Base-by-base conservation (phyloP, 2,797 vertebrate genomes). In the Podarcis lilfordi region DNA sequence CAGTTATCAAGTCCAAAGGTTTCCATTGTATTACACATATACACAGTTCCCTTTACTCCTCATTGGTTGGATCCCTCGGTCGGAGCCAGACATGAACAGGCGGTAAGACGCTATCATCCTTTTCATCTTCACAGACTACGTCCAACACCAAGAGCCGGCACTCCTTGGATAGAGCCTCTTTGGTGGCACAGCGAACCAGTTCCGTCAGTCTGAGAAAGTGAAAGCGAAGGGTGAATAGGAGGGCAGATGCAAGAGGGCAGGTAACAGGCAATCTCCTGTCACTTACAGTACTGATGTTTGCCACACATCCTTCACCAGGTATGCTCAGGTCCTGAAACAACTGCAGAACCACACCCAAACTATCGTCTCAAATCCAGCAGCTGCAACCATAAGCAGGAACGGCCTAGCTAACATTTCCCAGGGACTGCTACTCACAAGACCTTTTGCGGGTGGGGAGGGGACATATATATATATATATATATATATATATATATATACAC, bases 201-300 rank as follows among this genome's bases (percentile, higher is more conserved):
- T 97, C 95, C 4, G 96, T 98, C 93, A 99, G 96, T 61, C 98
- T 99, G 94, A 32, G 82, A 79, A 90, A 88, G 25, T 72, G 50
- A 87, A 76, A 66, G 61, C 13, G 35, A 78, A 64, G 15, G 25
- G 32, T 43, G 25, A 85, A 29, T 55, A 11, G 37, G 25, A 23
- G 43, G 32, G 77, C 81, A 17, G 55, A 75, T 23, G n/a, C 29
- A 9, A 85, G 25, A 59, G 81, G 17, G 10, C 61, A n/a, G 19
- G 9, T 32, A 25, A 35, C 64, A 43, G 66, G 29, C 5, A n/a
- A 59, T 29, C 68, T 3, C 32, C 45, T 68, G 84, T 55, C 71
- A 23, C 43, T 45, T 55, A 40, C 32, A 23, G 19, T 55, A 76
- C 32, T 9, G 17, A 19, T 40, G 7, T 21, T 25, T 40, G 6